A percentile compares a stretch with the other conserved stretches of the same genome.
phyloP scores from a whole-genome alignment of 2,113 vertebrate genomes.

The Paralichthys olivaceus region DNA sequence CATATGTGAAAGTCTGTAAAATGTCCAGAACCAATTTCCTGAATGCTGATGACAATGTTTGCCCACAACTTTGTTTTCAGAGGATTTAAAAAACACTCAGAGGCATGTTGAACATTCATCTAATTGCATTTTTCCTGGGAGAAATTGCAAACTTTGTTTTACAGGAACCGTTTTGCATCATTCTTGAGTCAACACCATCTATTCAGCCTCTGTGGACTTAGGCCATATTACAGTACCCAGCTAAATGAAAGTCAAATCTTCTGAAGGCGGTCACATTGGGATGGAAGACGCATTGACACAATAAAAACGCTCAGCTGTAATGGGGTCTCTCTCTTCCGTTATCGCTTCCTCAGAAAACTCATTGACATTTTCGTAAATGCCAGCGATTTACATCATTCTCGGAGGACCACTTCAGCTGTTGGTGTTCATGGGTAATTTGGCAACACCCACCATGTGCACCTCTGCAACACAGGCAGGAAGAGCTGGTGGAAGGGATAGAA shows the following conservation, averaged over 20 bases:
- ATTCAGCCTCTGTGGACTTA: constrained; percentile 29
- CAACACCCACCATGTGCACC: constrained; percentile 31
- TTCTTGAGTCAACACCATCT: constrained; percentile 44
- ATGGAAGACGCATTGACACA: constrained; percentile 41
- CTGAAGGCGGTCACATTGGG: constrained; percentile 1
- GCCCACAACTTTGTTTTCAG: not conserved
- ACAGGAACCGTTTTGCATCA: constrained; percentile 33
- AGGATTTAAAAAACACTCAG: constrained; percentile 6
- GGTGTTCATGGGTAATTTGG: constrained; percentile 63
- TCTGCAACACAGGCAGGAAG: constrained; percentile 12
- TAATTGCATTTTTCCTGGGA: constrained; percentile 17
- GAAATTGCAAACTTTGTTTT: constrained; percentile 26
- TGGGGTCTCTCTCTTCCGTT: constrained; percentile 40
- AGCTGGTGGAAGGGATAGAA: not conserved
- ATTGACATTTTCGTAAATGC: constrained; percentile 78
- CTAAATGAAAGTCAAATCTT: constrained; percentile 64
- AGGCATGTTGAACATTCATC: not conserved
- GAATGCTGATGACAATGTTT: not conserved
- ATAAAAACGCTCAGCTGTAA: constrained; percentile 51
- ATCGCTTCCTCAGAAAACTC: constrained; percentile 67
- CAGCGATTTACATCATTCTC: constrained; percentile 70
- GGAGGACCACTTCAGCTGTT: constrained; percentile 51
- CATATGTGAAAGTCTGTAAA: too few relatives aligned
- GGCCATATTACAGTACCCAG: constrained; percentile 9
- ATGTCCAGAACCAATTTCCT: too few relatives aligned